Evolutionary conservation across 2,113 vertebrate genomes (phyloP).

Genomic region (pig (Sus scrofa)): DNA sequence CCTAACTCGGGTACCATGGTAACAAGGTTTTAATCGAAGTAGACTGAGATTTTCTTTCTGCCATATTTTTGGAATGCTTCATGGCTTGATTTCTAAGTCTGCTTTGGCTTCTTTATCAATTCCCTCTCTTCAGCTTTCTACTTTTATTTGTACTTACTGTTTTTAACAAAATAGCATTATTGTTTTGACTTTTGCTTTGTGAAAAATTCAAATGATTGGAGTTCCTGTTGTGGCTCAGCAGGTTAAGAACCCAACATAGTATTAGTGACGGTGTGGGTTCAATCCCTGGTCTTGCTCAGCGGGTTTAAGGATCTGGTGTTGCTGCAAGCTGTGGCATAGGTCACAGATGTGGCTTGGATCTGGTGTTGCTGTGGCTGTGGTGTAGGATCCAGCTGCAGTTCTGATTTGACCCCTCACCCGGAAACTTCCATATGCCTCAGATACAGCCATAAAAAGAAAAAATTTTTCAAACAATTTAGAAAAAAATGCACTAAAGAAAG

Average conservation of each 20-base stretch:
- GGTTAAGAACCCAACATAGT: too few relatives aligned
- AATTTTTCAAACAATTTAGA: background rate
- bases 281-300: too few relatives aligned
- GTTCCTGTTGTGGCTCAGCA: too few relatives aligned
- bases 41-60: background rate
- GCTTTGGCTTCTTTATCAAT: constrained; percentile 44
- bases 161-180: constrained; percentile 26
- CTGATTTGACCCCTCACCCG: too few relatives aligned
- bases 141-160: constrained; percentile 47
- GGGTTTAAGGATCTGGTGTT: too few relatives aligned
- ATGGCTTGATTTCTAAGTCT: background rate
- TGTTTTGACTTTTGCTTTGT: constrained; percentile 42
- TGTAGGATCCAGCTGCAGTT: too few relatives aligned
- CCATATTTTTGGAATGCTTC: constrained; percentile 2
- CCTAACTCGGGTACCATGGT: background rate
- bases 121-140: constrained; percentile 40
- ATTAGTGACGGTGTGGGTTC: too few relatives aligned
- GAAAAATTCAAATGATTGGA: constrained; percentile 15
- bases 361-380: too few relatives aligned
- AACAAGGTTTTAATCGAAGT: constrained; percentile 47
- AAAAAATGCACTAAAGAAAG: background rate
- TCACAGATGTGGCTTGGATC: too few relatives aligned
- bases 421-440: too few relatives aligned
- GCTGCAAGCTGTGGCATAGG: too few relatives aligned
- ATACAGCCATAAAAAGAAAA: too few relatives aligned